Percentiles rank a stretch among this genome's conserved stretches.
Conservation (phyloP, 2,113 vertebrate genomes). For the Rhadina sibilatrix region DNA sequence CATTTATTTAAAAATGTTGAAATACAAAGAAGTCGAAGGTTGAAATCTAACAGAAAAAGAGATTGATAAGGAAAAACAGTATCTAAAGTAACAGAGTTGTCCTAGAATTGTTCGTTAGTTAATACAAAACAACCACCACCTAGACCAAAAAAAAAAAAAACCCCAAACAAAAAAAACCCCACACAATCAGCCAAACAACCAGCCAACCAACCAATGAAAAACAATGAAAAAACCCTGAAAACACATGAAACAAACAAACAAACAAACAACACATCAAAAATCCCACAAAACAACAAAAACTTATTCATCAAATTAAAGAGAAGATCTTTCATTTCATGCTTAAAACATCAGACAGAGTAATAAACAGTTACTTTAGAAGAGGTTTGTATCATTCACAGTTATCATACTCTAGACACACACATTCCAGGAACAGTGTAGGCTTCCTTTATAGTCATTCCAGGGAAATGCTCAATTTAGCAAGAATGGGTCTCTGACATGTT, state of each 20-base stretch:
- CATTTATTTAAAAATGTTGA: not conserved
- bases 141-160: not conserved
- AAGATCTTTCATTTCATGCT: not conserved
- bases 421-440: not conserved
- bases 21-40: not conserved
- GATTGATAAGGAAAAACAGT: not conserved
- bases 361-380: not conserved
- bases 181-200: not conserved
- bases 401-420: not conserved
- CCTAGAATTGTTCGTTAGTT: not conserved
- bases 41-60: not conserved
- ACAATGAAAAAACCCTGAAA: accelerated
- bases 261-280: not conserved
- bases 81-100: not conserved
- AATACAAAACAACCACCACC: not conserved
- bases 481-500: not conserved
- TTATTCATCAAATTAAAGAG: not conserved
- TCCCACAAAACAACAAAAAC: not conserved
- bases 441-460: not conserved
- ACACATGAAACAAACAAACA: not conserved
- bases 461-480: accelerated
- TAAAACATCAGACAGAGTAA: accelerated
- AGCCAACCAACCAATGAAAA: not conserved
- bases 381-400: not conserved
- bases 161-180: accelerated